These are phyloP conservation scores for Bos indicus DNA, from an alignment of 2,113 vertebrate genomes.

Conservation along the genomic window DNA sequence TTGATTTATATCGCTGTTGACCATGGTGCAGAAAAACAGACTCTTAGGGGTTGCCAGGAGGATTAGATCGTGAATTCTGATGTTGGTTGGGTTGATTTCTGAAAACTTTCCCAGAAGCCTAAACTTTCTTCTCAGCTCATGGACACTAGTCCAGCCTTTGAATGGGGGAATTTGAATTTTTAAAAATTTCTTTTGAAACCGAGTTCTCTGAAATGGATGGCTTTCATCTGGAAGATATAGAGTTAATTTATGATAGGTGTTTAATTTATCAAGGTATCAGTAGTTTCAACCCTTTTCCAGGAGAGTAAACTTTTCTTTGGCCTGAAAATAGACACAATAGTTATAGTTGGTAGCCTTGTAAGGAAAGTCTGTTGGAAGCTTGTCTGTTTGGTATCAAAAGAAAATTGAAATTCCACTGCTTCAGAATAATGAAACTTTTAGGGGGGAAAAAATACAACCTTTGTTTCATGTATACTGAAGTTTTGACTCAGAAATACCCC, in stretches of 20 bases:
- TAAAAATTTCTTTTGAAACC: conserved; percentile 24
- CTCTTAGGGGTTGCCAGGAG: neutral
- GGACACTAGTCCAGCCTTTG: conserved; percentile 6
- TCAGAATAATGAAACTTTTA: conserved; percentile 55
- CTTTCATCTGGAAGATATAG: conserved; percentile 41
- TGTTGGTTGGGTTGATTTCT: neutral
- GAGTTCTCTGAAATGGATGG: conserved; percentile 8
- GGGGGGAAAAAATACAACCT: neutral
- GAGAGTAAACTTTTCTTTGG: conserved; percentile 22
- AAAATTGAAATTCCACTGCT: conserved; percentile 59
- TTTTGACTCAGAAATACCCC: conserved; percentile 57
- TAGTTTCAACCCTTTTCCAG: conserved; percentile 25
- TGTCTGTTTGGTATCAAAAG: conserved; percentile 55
- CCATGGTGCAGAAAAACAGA: neutral
- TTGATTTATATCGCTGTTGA: conserved; percentile 32
- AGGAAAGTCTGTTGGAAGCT: conserved; percentile 21
- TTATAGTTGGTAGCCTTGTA: neutral
- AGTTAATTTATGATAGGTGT: neutral
- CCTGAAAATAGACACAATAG: neutral
- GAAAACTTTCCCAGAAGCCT: neutral
- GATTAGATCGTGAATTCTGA: neutral
- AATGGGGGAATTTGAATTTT: conserved; percentile 27
- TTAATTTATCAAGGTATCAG: conserved; percentile 33
- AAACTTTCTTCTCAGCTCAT: neutral
- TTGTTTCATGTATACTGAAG: conserved; percentile 60